Base-by-base conservation (phyloP, 2,888 invertebrate genomes). In the Tachystola acroxantha region DNA sequence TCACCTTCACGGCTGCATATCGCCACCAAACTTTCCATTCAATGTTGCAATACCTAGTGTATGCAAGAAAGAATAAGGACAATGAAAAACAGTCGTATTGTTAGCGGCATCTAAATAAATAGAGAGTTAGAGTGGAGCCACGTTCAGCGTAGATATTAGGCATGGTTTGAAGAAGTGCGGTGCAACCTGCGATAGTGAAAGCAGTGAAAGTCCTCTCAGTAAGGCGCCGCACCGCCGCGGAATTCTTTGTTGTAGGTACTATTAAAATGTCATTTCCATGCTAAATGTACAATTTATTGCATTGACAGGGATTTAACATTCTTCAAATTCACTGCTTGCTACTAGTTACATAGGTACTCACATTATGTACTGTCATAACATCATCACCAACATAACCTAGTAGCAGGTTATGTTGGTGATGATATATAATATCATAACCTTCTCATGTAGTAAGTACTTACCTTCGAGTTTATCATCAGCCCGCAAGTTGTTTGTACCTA, bases 11-110 rank as follows among this genome's bases (percentile, higher is more conserved):
- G 50, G 60, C 67, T 74, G 71, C 57, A 63, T 61, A 71, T 68
- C 66, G 63, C 62, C 70, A 64, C 53, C 64, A 60, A 68, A 78
- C 82, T 84, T 84, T 84, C 82, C 73, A 79, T 69, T 75, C 64
- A 57, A 65, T 81, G 73, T 81, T 73, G 80, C 73, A 84, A 82
- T 54, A 48, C 52, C 32, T 50, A 35, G 53, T 69, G 64, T 70
- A 76, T 72, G 59, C 60, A 60, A 57, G 50, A 54, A 53, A 52
- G 50, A 75, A 75, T 74, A 78, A 74, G 71, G 70, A 78, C 72
- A 69, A 74, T 67, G 60, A 66, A 71, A 71, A 74, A 68, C 67
- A 73, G 71, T 70, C 57, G 71, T 59, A 75, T 75, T 77, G 72
- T 76, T 70, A 68, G 62, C 64, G 48, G 60, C 58, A 71, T 69